Evolutionary conservation across 2,888 invertebrate genomes (phyloP).

Genomic region (Eutolmus rufibarbis): DNA sequence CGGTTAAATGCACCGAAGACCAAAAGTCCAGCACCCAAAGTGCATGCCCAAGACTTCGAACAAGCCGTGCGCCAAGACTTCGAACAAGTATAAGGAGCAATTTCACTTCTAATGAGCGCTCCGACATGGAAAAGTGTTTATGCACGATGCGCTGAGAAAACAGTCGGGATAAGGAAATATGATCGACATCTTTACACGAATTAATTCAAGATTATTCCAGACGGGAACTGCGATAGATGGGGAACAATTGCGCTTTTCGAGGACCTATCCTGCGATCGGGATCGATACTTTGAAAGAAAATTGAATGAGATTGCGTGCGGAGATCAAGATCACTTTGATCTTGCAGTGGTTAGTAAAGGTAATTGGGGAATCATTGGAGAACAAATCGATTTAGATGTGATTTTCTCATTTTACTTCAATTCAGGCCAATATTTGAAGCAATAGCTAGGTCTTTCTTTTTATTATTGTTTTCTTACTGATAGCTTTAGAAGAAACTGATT

Average conservation of each 20-base stretch:
- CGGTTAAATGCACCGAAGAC: constrained; percentile 22
- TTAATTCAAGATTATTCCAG: not conserved
- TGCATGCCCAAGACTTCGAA: not conserved
- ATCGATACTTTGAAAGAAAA: not conserved
- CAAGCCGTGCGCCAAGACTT: not conserved
- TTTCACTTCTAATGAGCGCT: constrained; percentile 41
- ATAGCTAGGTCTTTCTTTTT: not conserved
- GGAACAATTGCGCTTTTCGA: not conserved
- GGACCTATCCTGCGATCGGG: not conserved
- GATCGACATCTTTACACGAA: constrained; percentile 36
- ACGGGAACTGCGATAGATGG: not conserved
- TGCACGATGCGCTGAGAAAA: constrained; percentile 22
- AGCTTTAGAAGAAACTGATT: too few species aligned
- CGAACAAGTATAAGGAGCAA: not conserved
- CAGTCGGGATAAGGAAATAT: constrained; percentile 8
- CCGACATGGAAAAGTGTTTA: constrained; percentile 42
- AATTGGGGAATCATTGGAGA: not conserved
- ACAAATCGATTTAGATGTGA: not conserved
- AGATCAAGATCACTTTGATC: not conserved
- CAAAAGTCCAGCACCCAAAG: constrained; percentile 5
- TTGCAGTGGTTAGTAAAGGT: not conserved
- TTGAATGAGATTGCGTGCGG: not conserved
- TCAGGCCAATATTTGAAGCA: not conserved
- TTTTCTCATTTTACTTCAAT: not conserved
- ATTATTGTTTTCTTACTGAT: not conserved